Conservation (phyloP, 1,140 invertebrate species). For the Cataglyphis hispanica region DNA sequence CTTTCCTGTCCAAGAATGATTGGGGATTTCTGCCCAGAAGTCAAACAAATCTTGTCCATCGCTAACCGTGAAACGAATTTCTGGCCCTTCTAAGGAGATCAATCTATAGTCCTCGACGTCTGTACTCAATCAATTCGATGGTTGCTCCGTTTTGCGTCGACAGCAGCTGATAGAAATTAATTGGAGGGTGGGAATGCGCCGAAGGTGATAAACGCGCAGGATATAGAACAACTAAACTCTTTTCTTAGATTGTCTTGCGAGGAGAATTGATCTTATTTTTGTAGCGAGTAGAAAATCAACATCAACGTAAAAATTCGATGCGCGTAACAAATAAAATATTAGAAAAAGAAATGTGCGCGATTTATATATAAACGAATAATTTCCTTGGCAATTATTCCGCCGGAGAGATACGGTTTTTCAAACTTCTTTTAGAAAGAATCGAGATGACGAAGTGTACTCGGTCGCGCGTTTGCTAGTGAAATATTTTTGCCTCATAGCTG, state of each 20-base stretch:
- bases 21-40: conserved; percentile 63
- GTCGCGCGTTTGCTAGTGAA: not conserved
- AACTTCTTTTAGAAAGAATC: conserved; percentile 40
- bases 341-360: not conserved
- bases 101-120: conserved; percentile 42
- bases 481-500: conserved; percentile 25
- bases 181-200: conserved; percentile 6
- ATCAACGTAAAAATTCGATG: not conserved
- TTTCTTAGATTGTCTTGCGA: not conserved
- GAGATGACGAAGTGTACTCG: conserved; percentile 44
- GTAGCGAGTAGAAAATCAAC: not conserved
- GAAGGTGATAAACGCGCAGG: not conserved
- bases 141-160: conserved; percentile 35
- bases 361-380: conserved; percentile 14
- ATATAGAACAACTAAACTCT: not conserved
- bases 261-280: not conserved
- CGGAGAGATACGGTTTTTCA: too few relatives aligned
- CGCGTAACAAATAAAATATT: not conserved
- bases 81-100: conserved; percentile 48
- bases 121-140: conserved; percentile 51
- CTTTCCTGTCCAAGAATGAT: conserved; percentile 51
- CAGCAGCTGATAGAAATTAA: conserved; percentile 60
- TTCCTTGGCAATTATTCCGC: conserved; percentile 11
- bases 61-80: conserved; percentile 71
- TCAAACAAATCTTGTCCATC: conserved; percentile 72